phyloP scores from a whole-genome alignment of 1,140 invertebrate species.

The Palaemon carinicauda region DNA sequence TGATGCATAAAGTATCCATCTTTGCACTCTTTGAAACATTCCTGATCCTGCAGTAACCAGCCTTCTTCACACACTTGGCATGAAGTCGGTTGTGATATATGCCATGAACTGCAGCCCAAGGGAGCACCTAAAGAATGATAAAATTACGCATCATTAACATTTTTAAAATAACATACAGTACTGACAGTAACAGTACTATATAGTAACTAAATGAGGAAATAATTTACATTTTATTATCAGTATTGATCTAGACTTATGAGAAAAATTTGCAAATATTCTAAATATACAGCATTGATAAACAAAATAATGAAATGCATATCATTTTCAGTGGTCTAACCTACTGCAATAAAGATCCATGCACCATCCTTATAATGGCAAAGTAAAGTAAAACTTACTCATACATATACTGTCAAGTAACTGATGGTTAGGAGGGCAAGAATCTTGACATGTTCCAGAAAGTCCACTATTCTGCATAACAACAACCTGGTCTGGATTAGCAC shows the following conservation, averaged over 20 bases:
- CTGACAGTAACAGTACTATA: neutral
- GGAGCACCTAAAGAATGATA: slow-evolving; percentile 1
- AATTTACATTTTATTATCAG: too few species aligned
- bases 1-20: neutral
- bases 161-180: too few species aligned
- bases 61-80: slow-evolving; percentile 22
- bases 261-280: too few species aligned
- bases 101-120: slow-evolving; percentile 15
- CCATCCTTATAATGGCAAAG: neutral
- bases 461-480: neutral
- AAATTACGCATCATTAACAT: too few species aligned
- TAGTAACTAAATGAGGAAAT: too few species aligned
- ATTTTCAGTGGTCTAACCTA: neutral
- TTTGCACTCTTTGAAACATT: slow-evolving; percentile 17
- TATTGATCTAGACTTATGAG: too few species aligned
- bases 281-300: too few species aligned
- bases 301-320: neutral
- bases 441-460: slow-evolving; percentile 24
- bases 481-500: neutral
- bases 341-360: neutral
- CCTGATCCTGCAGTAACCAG: slow-evolving; percentile 8
- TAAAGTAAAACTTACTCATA: slow-evolving; percentile 11
- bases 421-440: slow-evolving; percentile 10
- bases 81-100: slow-evolving; percentile 19
- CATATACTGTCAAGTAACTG: slow-evolving; percentile 11